These are phyloP conservation scores for Lepidurus arcticus DNA, from an alignment of 1,140 invertebrate genomes.

Conservation along the genomic window DNA sequence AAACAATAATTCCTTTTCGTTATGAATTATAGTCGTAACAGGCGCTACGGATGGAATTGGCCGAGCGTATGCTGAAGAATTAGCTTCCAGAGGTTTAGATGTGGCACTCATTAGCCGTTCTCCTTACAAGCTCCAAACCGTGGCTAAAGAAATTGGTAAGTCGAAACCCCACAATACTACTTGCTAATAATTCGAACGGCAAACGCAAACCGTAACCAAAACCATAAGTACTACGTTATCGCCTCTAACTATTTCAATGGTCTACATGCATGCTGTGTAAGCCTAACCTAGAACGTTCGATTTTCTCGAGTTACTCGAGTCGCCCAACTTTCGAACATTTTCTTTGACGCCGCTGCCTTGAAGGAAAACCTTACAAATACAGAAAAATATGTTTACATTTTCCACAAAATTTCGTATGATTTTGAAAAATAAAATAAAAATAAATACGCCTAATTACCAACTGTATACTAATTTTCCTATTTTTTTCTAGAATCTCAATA, in stretches of 20 bases:
- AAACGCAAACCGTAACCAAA: too few relatives aligned
- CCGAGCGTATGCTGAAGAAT: slow-evolving; percentile 35
- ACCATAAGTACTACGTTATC: too few relatives aligned
- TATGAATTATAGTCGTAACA: slow-evolving; percentile 34
- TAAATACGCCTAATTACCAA: too few relatives aligned
- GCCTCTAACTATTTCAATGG: background rate
- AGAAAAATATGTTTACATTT: slow-evolving; percentile 14
- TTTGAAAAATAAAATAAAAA: too few relatives aligned
- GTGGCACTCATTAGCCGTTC: slow-evolving; percentile 53
- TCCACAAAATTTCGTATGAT: background rate
- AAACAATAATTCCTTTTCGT: background rate
- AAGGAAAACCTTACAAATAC: background rate
- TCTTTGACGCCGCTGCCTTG: background rate
- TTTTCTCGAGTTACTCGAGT: background rate
- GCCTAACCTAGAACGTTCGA: background rate
- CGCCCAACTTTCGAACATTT: background rate
- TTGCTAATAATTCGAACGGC: background rate
- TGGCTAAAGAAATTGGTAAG: slow-evolving; percentile 49
- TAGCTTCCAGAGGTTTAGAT: slow-evolving; percentile 44
- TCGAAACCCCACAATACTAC: background rate
- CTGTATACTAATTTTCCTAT: slow-evolving; percentile 9
- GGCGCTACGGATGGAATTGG: slow-evolving; percentile 36
- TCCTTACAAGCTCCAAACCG: slow-evolving; percentile 47
- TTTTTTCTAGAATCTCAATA: slow-evolving; percentile 40
- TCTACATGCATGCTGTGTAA: background rate